These are phyloP conservation scores for Nothoprocta perdicaria DNA, from an alignment of 2,113 vertebrate species.

Conservation along the genomic window DNA sequence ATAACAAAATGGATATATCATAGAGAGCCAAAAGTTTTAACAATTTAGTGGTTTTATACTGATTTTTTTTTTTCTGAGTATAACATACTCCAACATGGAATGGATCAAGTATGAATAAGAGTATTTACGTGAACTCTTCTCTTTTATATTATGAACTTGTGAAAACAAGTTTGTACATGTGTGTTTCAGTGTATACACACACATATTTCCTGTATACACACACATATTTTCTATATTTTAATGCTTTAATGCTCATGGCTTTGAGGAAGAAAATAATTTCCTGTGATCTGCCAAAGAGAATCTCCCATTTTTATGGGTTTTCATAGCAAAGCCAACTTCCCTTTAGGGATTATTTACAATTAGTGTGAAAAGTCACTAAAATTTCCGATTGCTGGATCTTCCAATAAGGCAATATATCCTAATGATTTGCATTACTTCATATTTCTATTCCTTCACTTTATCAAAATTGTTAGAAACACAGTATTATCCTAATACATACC, in stretches of 20 bases:
- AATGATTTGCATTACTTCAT: slow-evolving; percentile 59
- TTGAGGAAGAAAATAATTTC: slow-evolving; percentile 49
- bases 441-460: slow-evolving; percentile 54
- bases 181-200: neutral
- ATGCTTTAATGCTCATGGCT: neutral
- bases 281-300: slow-evolving; percentile 42
- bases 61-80: neutral
- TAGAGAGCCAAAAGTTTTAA: neutral
- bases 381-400: slow-evolving; percentile 56
- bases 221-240: slow-evolving; percentile 20
- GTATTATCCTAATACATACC: neutral
- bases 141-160: neutral
- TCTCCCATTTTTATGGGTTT: slow-evolving; percentile 33
- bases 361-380: slow-evolving; percentile 70
- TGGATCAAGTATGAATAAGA: neutral
- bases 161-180: neutral
- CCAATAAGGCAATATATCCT: slow-evolving; percentile 46
- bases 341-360: slow-evolving; percentile 66
- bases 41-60: neutral
- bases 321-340: slow-evolving; percentile 1
- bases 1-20: neutral
- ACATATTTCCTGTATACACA: neutral
- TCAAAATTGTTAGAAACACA: slow-evolving; percentile 39
- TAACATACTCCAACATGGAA: neutral
- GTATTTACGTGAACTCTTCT: neutral